Percentiles rank a stretch among this genome's conserved stretches.
phyloP scores from a whole-genome alignment of 2,888 invertebrate genomes.

The Acleris holmiana region DNA sequence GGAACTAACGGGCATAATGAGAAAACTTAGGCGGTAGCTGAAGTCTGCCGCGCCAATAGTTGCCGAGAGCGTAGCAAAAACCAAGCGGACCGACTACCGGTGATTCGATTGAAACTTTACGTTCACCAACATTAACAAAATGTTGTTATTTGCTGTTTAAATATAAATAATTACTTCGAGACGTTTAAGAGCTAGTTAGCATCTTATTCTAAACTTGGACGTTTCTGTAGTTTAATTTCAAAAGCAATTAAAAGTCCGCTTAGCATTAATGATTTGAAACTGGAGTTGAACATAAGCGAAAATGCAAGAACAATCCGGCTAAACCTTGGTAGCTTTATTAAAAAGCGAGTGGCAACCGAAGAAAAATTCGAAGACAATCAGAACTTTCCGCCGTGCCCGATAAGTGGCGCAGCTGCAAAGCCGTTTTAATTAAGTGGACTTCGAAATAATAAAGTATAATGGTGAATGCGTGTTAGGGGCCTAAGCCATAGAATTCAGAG shows the following conservation, averaged over 20 bases:
- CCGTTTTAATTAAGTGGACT: conserved; percentile 47
- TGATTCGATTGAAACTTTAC: conserved; percentile 55
- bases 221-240: not conserved
- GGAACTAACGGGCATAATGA: conserved; percentile 75
- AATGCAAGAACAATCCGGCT: not conserved
- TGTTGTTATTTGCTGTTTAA: conserved; percentile 38
- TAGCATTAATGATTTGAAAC: not conserved
- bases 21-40: conserved; percentile 71
- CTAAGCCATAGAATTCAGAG: conserved; percentile 39
- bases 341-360: conserved; percentile 6
- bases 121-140: conserved; percentile 42
- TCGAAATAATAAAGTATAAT: conserved; percentile 59
- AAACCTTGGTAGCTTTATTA: conserved; percentile 10
- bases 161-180: conserved; percentile 22
- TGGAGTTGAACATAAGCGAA: not conserved
- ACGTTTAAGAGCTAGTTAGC: not conserved
- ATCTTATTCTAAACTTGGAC: too few species aligned
- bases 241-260: not conserved
- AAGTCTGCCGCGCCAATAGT: conserved; percentile 54
- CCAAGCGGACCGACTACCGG: conserved; percentile 53
- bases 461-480: conserved; percentile 63
- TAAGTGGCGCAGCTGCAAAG: conserved; percentile 41
- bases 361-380: conserved; percentile 28
- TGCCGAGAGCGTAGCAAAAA: conserved; percentile 51
- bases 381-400: conserved; percentile 23